Conservation (phyloP, 1,140 invertebrate genomes). For the Sesamia nonagrioides region DNA sequence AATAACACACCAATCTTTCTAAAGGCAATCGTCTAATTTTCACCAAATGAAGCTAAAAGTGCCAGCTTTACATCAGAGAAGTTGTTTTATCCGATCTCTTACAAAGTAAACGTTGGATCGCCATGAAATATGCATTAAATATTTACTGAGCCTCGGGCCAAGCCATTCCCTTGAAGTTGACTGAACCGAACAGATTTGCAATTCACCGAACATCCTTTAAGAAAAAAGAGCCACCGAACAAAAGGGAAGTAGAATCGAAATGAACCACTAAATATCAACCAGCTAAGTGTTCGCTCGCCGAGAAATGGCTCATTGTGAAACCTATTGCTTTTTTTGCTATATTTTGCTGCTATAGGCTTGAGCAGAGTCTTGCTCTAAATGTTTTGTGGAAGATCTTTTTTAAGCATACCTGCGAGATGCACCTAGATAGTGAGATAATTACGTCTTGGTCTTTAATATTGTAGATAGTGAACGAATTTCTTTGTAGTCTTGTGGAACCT, state of each 20-base stretch:
- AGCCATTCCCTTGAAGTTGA: constrained; percentile 78
- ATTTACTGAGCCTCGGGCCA: constrained; percentile 79
- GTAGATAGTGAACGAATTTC: too few relatives aligned
- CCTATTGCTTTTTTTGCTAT: constrained; percentile 45
- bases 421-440: too few relatives aligned
- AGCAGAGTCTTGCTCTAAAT: neutral
- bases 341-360: constrained; percentile 25
- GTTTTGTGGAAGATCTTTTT: neutral
- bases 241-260: constrained; percentile 71
- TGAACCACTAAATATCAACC: constrained; percentile 75
- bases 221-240: constrained; percentile 78
- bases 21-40: constrained; percentile 42
- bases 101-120: constrained; percentile 76
- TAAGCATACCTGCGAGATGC: too few relatives aligned
- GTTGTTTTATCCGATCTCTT: constrained; percentile 77
- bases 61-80: constrained; percentile 55
- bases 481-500: too few relatives aligned
- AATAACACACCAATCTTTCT: neutral
- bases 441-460: too few relatives aligned
- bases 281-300: constrained; percentile 48
- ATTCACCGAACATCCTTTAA: constrained; percentile 82
- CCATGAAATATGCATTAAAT: constrained; percentile 86
- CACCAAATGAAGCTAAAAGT: constrained; percentile 44
- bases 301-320: constrained; percentile 48
- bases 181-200: constrained; percentile 82